Conservation (phyloP, 2,113 vertebrate genomes). For the Aepyceros melampus region DNA sequence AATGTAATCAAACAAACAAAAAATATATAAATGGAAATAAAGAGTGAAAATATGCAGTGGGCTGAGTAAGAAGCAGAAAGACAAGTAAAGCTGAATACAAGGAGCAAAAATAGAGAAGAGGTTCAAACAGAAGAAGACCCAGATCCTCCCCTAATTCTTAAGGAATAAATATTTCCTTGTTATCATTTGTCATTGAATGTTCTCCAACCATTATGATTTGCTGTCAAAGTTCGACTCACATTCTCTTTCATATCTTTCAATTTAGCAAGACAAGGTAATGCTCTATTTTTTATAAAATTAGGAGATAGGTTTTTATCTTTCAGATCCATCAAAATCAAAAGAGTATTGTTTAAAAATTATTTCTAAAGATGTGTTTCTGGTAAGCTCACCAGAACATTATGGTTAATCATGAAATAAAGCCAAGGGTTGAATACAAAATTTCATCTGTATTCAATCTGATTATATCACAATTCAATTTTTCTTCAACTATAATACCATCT, state of each 20-base stretch:
- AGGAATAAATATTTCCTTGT: not conserved
- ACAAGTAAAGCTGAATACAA: not conserved
- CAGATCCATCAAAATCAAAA: not conserved
- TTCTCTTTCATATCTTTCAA: not conserved
- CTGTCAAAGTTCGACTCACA: not conserved
- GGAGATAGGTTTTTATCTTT: not conserved
- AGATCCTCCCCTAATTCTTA: not conserved
- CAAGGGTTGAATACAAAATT: constrained; percentile 31
- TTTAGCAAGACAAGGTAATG: not conserved
- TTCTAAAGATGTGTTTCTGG: not conserved
- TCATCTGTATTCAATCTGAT: not conserved
- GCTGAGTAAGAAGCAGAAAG: not conserved
- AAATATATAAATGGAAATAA: not conserved
- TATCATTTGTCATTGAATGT: not conserved
- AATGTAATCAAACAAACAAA: not conserved
- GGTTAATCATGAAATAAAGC: constrained; percentile 59
- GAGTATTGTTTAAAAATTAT: not conserved
- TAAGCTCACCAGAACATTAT: not conserved
- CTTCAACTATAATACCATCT: not conserved
- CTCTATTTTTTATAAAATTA: not conserved
- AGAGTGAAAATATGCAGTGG: not conserved
- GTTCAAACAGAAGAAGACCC: not conserved
- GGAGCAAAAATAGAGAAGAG: not conserved
- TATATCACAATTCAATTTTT: constrained; percentile 35
- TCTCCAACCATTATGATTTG: not conserved